These are phyloP conservation scores for Cheilosia vulpina DNA, from an alignment of 2,888 invertebrate genomes.

Conservation along the genomic window DNA sequence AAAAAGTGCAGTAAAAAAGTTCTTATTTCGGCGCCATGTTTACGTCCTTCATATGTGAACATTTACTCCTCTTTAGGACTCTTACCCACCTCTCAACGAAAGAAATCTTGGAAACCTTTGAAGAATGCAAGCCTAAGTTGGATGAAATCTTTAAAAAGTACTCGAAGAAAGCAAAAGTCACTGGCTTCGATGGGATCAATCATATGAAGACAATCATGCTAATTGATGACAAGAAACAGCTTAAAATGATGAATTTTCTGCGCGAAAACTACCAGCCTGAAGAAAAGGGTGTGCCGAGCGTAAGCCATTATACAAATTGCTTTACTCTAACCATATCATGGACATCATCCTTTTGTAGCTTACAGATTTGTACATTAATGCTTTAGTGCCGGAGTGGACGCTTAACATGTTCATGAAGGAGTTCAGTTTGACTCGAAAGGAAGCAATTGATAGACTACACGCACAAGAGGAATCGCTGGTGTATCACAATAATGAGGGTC, in stretches of 20 bases:
- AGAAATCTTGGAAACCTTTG: conserved; percentile 60
- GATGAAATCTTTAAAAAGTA: conserved; percentile 75
- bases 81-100: conserved; percentile 61
- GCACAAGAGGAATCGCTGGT: conserved; percentile 78
- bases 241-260: conserved; percentile 77
- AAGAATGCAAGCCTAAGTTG: conserved; percentile 51
- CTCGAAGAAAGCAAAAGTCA: conserved; percentile 70
- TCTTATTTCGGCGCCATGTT: too few species aligned
- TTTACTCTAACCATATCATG: not conserved
- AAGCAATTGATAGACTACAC: conserved; percentile 78
- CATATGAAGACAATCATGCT: conserved; percentile 78
- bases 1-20: too few species aligned
- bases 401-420: conserved; percentile 80
- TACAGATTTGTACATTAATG: conserved; percentile 79
- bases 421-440: conserved; percentile 76
- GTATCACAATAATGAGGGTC: conserved; percentile 61
- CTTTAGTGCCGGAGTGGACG: conserved; percentile 80
- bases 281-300: conserved; percentile 61
- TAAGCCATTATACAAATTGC: conserved; percentile 15
- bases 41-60: too few species aligned
- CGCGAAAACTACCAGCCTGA: conserved; percentile 66
- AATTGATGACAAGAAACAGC: conserved; percentile 73
- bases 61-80: conserved; percentile 36
- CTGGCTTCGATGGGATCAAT: conserved; percentile 72
- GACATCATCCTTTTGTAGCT: conserved; percentile 72